Percentiles rank a stretch among this genome's conserved stretches.
Evolutionary conservation across 2,113 vertebrate genomes (phyloP).

Genomic region (Pangasianodon gigas): DNA sequence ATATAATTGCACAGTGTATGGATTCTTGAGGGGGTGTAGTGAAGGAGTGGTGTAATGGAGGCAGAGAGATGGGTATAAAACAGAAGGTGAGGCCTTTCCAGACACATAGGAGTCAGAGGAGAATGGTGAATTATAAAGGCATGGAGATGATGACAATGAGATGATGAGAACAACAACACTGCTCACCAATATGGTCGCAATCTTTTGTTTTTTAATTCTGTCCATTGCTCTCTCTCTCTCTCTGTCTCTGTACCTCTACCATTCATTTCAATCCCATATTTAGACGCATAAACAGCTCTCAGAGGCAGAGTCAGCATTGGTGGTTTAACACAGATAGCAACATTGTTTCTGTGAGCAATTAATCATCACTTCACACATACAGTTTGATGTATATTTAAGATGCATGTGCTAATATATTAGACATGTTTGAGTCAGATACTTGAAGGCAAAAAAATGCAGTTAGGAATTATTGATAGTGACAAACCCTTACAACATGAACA

Average conservation of each 20-base stretch:
- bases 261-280: slow-evolving; percentile 27
- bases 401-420: slow-evolving; percentile 10
- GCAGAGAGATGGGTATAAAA: not conserved
- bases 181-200: slow-evolving; percentile 33
- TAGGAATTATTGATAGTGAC: slow-evolving; percentile 32
- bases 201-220: not conserved
- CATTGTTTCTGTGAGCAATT: slow-evolving; percentile 9
- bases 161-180: slow-evolving; percentile 33
- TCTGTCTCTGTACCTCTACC: not conserved
- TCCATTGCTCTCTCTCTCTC: not conserved
- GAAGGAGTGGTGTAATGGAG: not conserved
- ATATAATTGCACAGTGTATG: slow-evolving; percentile 39
- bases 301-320: slow-evolving; percentile 7
- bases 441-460: not conserved
- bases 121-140: slow-evolving; percentile 44
- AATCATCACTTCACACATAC: slow-evolving; percentile 10
- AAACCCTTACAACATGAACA: slow-evolving; percentile 22
- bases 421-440: slow-evolving; percentile 6
- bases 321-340: slow-evolving; percentile 22
- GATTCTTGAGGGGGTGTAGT: slow-evolving; percentile 32
- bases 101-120: not conserved
- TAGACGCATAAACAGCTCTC: slow-evolving; percentile 11
- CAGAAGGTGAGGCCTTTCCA: not conserved
- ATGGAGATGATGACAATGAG: slow-evolving; percentile 32
- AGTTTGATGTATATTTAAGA: slow-evolving; percentile 6